These are phyloP conservation scores for Centropyge bicolor DNA, from an alignment of 2,797 vertebrate species.

Conservation along the genomic window DNA sequence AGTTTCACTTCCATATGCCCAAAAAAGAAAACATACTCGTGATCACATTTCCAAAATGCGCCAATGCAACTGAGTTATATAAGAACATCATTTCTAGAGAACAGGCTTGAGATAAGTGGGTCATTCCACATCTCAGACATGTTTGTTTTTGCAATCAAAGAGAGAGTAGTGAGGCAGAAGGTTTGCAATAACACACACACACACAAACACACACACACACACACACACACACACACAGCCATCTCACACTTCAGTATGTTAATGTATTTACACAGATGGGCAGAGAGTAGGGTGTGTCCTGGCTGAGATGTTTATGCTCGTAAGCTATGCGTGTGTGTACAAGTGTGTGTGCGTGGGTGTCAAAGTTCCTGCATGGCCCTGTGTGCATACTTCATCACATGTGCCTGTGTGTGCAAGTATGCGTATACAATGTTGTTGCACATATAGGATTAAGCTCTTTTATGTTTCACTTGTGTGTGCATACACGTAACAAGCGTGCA, in stretches of 20 bases:
- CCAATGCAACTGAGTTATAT: neutral
- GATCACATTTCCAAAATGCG: neutral
- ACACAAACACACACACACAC: neutral
- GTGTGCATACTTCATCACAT: neutral
- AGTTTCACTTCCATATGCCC: too few species aligned
- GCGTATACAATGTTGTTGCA: conserved; percentile 5
- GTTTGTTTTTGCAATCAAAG: neutral
- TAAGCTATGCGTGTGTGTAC: neutral
- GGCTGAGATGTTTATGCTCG: conserved; percentile 14
- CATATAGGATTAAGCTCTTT: neutral
- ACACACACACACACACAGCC: conserved; percentile 4
- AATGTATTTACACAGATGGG: conserved; percentile 63
- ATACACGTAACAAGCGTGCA: neutral
- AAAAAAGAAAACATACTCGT: neutral
- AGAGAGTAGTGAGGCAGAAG: neutral
- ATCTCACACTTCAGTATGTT: conserved; percentile 25
- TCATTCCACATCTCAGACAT: too few species aligned
- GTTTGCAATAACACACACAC: neutral
- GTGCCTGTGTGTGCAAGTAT: neutral
- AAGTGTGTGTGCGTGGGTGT: conserved; percentile 10
- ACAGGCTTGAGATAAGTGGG: neutral
- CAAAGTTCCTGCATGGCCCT: conserved; percentile 10
- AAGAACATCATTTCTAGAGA: neutral
- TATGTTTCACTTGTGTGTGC: neutral
- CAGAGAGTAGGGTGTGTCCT: conserved; percentile 14